Evolutionary conservation across 2,113 vertebrate genomes (phyloP), one percentile per base, ranked within the genome.

Genomic region (Argyrosomus japonicus): DNA sequence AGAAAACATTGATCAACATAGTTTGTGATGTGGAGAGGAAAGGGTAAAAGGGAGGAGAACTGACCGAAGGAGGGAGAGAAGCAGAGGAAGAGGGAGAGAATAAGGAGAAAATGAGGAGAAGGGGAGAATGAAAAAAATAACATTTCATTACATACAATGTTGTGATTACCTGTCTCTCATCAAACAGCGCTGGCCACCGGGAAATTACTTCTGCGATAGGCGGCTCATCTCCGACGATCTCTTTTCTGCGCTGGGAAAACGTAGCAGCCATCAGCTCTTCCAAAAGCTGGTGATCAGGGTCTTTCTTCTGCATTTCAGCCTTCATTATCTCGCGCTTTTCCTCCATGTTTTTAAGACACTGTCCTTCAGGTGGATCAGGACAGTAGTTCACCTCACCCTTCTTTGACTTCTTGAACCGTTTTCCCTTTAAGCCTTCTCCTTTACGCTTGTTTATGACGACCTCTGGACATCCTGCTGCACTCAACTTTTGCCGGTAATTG

Each of bases 401-500:
- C 43, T 74, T 61, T 21, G 43, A 61, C 43, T 61, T 74, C 14
- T 74, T 74, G 14, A 72, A 15, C 27, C 15, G 3, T 74, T 32
- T 61, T 60, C 43, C 40, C 11, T 67, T 61, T 14, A 18, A 19
- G 6, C 2, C 3, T 48, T 17, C 57, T 61, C 45, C 61, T 6
- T 74, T 67, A n/a, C n/a, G n/a, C n/a, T n/a, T 48, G 43, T 48
- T 48, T 48, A 67, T 67, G 2, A 67, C 13, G 17, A 61, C 71
- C 6, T 61, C 25, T 5, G 43, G 17, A 25, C 40, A 74, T 48
- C 71, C 57, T 61, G 56, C 71, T 48, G 56, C n/a, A 32, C 62
- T 67, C 2, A 77, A 56, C 51, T 67, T 77, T 27, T 67, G 61
- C 15, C 19, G 21, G 9, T 76, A 76, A 15, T 76, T 76, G 23